These are phyloP conservation scores for Okapia johnstoni DNA, from an alignment of 2,113 vertebrate species.

Conservation along the genomic window DNA sequence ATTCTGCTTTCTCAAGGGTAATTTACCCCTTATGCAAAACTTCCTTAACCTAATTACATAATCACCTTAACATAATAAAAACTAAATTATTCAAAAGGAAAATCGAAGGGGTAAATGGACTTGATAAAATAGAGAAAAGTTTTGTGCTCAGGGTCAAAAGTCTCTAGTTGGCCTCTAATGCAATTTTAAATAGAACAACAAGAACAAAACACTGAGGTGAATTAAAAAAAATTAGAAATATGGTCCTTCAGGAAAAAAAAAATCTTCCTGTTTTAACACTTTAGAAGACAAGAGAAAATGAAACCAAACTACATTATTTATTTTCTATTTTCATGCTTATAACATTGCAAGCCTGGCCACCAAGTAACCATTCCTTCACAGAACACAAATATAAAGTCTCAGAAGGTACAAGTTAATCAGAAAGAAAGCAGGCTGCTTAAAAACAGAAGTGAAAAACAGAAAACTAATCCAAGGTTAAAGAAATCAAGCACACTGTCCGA, in stretches of 20 bases:
- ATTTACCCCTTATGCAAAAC: background rate
- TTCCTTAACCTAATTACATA: background rate
- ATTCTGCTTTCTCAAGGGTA: background rate
- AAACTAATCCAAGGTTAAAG: background rate
- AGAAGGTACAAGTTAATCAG: background rate
- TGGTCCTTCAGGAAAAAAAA: background rate
- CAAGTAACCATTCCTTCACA: background rate
- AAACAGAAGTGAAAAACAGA: background rate
- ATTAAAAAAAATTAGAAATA: background rate
- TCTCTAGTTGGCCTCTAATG: background rate
- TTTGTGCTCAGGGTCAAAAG: background rate
- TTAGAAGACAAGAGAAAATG: background rate
- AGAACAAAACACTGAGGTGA: background rate
- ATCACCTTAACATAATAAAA: background rate
- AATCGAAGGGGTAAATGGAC: background rate
- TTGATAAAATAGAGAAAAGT: background rate
- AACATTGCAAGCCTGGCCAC: background rate
- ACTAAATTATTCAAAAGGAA: background rate
- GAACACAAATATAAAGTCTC: background rate
- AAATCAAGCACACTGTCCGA: background rate
- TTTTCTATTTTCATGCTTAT: background rate
- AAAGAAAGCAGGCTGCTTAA: background rate
- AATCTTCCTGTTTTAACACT: background rate
- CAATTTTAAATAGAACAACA: background rate
- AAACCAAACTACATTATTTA: background rate